Conservation (phyloP, 2,888 invertebrate genomes). For the Drosophila affinis region DNA sequence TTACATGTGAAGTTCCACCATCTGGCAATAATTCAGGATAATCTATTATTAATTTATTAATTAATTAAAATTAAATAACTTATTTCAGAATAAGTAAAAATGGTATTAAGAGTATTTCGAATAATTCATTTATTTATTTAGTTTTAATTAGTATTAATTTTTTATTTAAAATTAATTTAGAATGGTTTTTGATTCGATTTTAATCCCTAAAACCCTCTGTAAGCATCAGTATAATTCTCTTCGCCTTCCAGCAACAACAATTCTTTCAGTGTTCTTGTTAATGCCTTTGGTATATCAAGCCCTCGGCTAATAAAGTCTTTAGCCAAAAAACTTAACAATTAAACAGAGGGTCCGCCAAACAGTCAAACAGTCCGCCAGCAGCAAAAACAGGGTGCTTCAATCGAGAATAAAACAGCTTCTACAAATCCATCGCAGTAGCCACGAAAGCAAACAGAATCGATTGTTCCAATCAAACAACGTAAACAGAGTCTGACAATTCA, state of each 20-base stretch:
- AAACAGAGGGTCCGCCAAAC: constrained; percentile 44
- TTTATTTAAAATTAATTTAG: too few species aligned
- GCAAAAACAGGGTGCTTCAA: constrained; percentile 65
- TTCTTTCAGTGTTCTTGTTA: constrained; percentile 46
- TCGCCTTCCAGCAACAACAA: neutral
- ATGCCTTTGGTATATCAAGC: constrained; percentile 37
- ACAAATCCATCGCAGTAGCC: neutral
- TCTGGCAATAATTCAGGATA: too few species aligned
- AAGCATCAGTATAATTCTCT: too few species aligned
- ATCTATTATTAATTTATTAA: too few species aligned
- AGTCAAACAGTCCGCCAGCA: constrained; percentile 1
- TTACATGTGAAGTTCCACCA: too few species aligned
- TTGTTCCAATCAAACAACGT: neutral
- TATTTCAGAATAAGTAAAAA: too few species aligned
- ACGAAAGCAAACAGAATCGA: neutral
- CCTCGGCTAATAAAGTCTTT: constrained; percentile 67
- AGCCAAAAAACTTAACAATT: constrained; percentile 51
- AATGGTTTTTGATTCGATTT: too few species aligned
- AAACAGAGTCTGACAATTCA: neutral
- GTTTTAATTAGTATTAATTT: too few species aligned
- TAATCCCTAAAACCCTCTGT: too few species aligned
- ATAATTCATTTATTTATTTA: too few species aligned
- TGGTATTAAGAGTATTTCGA: too few species aligned
- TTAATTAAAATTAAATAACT: too few species aligned
- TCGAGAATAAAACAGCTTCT: neutral